phyloP scores from a whole-genome alignment of 2,888 invertebrate genomes.

The Drosophila affinis region DNA sequence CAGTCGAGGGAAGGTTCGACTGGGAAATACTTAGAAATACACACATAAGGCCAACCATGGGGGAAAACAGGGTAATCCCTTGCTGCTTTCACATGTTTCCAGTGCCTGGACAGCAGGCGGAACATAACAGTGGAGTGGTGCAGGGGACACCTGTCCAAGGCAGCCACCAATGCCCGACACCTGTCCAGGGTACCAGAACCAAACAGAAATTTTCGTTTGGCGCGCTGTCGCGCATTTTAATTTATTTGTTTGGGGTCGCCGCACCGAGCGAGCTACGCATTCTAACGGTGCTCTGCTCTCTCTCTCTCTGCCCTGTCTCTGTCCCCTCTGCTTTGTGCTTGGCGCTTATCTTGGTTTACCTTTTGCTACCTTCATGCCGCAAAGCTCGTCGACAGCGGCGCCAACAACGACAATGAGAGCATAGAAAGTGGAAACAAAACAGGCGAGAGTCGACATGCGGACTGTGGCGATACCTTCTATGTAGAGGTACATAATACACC shows the following conservation, averaged over 20 bases:
- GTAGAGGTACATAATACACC: not conserved
- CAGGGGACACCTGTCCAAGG: too few relatives aligned
- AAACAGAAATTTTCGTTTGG: constrained; percentile 53
- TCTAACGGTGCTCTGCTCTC: constrained; percentile 47
- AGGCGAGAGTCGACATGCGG: not conserved
- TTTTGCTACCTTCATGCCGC: constrained; percentile 33
- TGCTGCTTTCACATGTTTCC: not conserved
- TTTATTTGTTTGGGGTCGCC: constrained; percentile 74
- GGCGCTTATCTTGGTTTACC: constrained; percentile 70
- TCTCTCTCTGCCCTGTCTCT: constrained; percentile 30
- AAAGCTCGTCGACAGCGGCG: constrained; percentile 54
- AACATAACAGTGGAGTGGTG: too few relatives aligned
- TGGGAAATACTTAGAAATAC: constrained; percentile 1
- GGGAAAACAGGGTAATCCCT: not conserved
- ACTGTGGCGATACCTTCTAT: not conserved
- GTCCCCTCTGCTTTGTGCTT: constrained; percentile 49
- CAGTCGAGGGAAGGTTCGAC: constrained; percentile 10
- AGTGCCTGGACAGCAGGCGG: too few relatives aligned
- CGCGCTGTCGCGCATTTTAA: constrained; percentile 81
- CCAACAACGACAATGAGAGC: constrained; percentile 24
- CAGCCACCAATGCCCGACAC: constrained; percentile 1
- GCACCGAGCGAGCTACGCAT: constrained; percentile 54
- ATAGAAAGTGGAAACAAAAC: not conserved
- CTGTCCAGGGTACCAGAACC: constrained; percentile 10
- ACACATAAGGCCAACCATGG: too few relatives aligned